Conservation (phyloP, 2,888 invertebrate genomes). For the Parasteatoda lunata region DNA sequence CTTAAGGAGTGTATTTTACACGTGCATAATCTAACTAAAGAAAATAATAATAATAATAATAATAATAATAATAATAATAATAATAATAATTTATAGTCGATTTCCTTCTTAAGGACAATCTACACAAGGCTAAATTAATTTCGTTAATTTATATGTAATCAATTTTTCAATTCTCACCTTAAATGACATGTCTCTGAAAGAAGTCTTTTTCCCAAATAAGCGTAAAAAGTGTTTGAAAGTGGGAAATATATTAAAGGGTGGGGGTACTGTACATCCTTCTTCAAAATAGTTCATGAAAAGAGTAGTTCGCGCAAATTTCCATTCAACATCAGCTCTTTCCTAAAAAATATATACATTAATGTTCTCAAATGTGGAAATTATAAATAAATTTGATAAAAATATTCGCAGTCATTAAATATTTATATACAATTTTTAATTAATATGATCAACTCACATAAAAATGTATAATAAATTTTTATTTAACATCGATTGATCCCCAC, state of each 20-base stretch:
- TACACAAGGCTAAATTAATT: background rate
- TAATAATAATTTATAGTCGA: background rate
- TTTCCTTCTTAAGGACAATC: background rate
- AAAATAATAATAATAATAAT: too few relatives aligned
- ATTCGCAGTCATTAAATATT: too few relatives aligned
- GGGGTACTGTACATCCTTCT: constrained; percentile 76
- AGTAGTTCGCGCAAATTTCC: constrained; percentile 78
- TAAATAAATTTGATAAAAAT: too few relatives aligned
- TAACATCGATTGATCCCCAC: too few relatives aligned
- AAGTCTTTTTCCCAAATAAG: constrained; percentile 47
- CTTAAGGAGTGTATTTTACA: background rate
- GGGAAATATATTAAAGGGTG: constrained; percentile 77
- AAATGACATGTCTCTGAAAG: constrained; percentile 51
- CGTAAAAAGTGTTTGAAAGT: constrained; percentile 82
- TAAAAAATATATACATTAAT: constrained; percentile 69
- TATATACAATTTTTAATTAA: too few relatives aligned
- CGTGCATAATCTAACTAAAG: too few relatives aligned
- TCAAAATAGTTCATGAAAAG: constrained; percentile 78
- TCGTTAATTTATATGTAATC: background rate
- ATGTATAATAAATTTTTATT: too few relatives aligned
- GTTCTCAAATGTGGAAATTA: too few relatives aligned
- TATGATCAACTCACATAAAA: too few relatives aligned
- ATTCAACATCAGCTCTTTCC: constrained; percentile 77
- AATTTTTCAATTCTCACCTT: constrained; percentile 32
- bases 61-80: too few relatives aligned